These are phyloP conservation scores for Apodemus sylvaticus DNA, from an alignment of 2,113 vertebrate species.

Conservation along the genomic window DNA sequence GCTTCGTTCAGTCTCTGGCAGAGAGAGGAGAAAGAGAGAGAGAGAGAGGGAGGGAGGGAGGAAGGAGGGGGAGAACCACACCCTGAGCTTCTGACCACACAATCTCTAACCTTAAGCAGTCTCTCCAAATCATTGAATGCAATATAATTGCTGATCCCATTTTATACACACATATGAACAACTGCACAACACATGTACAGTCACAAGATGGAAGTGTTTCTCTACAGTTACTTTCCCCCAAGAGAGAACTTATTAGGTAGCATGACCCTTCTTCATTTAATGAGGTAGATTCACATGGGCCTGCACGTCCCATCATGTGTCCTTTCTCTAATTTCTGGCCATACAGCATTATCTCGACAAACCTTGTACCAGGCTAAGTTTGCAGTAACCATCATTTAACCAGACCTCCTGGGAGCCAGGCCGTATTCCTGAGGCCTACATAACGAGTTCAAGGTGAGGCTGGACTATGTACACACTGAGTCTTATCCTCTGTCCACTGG, in stretches of 20 bases:
- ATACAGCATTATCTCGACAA: background rate
- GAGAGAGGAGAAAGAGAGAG: background rate
- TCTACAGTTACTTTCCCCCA: background rate
- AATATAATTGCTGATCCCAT: background rate
- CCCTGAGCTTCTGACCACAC: background rate
- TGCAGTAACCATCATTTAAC: background rate
- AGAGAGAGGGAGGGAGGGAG: background rate
- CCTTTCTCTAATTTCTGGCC: background rate
- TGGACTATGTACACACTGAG: background rate
- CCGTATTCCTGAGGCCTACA: background rate
- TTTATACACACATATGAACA: background rate
- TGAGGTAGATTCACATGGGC: background rate
- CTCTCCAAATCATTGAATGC: rapidly evolving
- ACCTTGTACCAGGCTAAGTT: background rate
- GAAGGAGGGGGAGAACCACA: background rate
- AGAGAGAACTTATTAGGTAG: background rate
- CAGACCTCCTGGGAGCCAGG: background rate
- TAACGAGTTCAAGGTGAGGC: background rate
- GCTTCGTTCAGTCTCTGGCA: background rate
- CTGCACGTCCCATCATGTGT: rapidly evolving
- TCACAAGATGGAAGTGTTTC: background rate
- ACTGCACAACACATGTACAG: background rate
- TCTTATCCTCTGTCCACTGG: background rate
- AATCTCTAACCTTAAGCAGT: background rate
- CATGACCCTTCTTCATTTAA: background rate